Percentiles rank a stretch among this genome's conserved stretches.
Conservation (phyloP, 37 sponge, comb jelly and placozoan genomes). For the Chondrilla cf. caribensis region DNA sequence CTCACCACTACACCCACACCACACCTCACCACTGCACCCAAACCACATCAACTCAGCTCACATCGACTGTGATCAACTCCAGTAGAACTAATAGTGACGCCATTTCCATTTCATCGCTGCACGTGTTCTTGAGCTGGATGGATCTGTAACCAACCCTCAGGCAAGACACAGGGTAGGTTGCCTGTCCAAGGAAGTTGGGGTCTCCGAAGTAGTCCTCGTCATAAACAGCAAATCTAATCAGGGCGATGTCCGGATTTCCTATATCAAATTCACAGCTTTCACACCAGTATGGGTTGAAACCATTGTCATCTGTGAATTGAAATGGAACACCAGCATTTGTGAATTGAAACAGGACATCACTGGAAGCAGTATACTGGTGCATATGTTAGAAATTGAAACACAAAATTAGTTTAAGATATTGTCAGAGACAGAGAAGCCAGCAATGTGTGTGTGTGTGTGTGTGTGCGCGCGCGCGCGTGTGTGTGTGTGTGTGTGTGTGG, state of each 20-base stretch:
- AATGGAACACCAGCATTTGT: constrained; percentile 51
- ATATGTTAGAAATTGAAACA: too few relatives aligned
- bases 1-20: too few relatives aligned
- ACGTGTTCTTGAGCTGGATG: constrained; percentile 77
- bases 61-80: constrained; percentile 29
- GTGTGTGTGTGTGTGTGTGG: too few relatives aligned
- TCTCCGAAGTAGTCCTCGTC: constrained; percentile 98
- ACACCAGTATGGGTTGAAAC: constrained; percentile 92
- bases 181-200: constrained; percentile 92
- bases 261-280: constrained; percentile 80
- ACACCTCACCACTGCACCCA: too few relatives aligned
- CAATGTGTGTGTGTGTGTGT: too few relatives aligned
- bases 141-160: constrained; percentile 88
- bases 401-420: too few relatives aligned
- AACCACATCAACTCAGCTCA: too few relatives aligned
- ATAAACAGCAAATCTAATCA: constrained; percentile 81
- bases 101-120: constrained; percentile 89
- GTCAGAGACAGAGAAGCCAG: too few relatives aligned
- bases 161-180: constrained; percentile 74
- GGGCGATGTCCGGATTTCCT: constrained; percentile 86
- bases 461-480: too few relatives aligned
- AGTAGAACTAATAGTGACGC: constrained; percentile 81
- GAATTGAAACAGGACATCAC: constrained; percentile 7
- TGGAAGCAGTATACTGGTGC: too few relatives aligned
- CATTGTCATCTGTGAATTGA: constrained; percentile 79